phyloP scores from a whole-genome alignment of 2,888 invertebrate species.

The Acrobasis consociella region DNA sequence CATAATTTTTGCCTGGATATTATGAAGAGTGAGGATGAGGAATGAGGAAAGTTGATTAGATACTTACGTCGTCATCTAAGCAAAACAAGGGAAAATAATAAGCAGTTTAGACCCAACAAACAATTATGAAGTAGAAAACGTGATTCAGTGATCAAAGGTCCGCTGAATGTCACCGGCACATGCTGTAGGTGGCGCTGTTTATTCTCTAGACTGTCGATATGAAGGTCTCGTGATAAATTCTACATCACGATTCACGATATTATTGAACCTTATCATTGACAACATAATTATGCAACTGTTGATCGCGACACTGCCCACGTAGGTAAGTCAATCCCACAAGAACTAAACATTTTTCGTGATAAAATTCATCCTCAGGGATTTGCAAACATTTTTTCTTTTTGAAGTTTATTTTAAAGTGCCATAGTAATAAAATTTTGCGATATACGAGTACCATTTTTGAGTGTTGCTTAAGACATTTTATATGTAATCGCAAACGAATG shows the following conservation, averaged over 20 bases:
- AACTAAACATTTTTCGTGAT: no score
- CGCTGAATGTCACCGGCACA: conserved; percentile 3
- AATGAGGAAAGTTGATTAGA: no score
- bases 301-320: no score
- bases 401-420: no score
- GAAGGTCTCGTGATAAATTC: not conserved
- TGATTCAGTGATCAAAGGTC: conserved; percentile 9
- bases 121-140: conserved; percentile 4
- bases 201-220: not conserved
- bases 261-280: not conserved
- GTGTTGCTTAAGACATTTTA: no score
- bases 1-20: no score
- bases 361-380: no score
- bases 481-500: no score
- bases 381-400: not conserved
- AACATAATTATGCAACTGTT: not conserved
- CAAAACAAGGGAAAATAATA: not conserved
- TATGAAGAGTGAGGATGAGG: no score
- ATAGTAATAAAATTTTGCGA: no score
- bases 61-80: not conserved
- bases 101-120: not conserved
- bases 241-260: conserved; percentile 7
- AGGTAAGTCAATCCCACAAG: no score
- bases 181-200: not conserved
- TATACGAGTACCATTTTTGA: no score